Percentiles rank a stretch among this genome's conserved stretches.
phyloP scores from a whole-genome alignment of 1,140 invertebrate species.

The Trichomalopsis sarcophagae region DNA sequence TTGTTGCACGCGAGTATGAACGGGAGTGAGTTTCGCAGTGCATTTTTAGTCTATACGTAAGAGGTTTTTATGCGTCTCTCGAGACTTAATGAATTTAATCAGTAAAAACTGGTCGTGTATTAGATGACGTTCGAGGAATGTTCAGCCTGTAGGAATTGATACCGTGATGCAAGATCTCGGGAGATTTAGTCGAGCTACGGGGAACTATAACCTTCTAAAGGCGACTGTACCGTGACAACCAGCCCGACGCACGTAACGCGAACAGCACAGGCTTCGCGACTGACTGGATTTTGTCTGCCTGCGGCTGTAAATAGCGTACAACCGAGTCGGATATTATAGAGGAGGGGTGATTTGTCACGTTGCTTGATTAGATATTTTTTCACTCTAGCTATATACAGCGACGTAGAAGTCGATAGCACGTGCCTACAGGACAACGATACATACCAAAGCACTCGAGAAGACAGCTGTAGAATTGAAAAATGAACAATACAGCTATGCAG shows the following conservation, averaged over 20 bases:
- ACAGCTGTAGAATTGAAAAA: background rate
- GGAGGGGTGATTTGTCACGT: constrained; percentile 19
- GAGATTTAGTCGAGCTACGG: no score
- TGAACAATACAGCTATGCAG: background rate
- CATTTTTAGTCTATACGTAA: background rate
- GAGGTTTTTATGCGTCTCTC: no score
- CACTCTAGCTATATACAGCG: background rate
- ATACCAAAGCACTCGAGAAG: background rate
- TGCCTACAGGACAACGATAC: background rate
- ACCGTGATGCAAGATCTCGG: no score
- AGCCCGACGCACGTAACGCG: background rate
- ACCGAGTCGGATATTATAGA: background rate
- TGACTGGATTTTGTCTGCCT: background rate
- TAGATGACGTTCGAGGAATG: no score
- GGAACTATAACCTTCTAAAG: background rate
- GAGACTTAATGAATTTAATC: no score
- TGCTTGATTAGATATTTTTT: constrained; percentile 14
- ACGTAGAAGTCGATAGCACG: background rate
- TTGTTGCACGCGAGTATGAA: background rate
- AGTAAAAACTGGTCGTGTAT: no score
- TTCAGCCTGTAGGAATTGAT: no score
- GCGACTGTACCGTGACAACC: background rate
- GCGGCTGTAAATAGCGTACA: background rate
- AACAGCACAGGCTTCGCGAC: background rate
- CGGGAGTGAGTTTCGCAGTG: background rate